Evolutionary conservation across 2,797 vertebrate species (phyloP).

Genomic region (Scleropages formosus): DNA sequence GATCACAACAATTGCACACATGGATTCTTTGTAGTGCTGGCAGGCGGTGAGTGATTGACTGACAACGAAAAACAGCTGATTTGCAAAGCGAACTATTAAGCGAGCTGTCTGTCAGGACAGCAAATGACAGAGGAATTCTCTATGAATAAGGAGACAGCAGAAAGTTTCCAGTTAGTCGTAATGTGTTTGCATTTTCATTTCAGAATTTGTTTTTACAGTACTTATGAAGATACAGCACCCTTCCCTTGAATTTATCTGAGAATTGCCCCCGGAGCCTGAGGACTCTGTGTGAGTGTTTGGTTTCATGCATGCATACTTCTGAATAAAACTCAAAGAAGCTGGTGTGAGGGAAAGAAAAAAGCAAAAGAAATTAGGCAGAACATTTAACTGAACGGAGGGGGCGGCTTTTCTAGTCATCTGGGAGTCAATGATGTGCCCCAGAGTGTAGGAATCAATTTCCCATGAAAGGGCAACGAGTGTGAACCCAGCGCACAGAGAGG

Average conservation of each 20-base stretch:
- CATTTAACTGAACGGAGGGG: not conserved
- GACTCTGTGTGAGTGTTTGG: constrained; percentile 28
- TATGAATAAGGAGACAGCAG: not conserved
- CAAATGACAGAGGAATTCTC: constrained; percentile 3
- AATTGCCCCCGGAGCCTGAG: not conserved
- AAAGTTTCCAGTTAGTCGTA: not conserved
- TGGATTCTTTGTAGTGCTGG: constrained; percentile 13
- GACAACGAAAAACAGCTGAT: too few relatives aligned
- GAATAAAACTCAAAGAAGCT: constrained; percentile 19
- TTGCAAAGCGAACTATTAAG: too few relatives aligned
- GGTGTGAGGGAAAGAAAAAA: not conserved
- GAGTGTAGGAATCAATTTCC: constrained; percentile 5
- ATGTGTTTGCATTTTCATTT: not conserved
- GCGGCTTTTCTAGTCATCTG: constrained; percentile 1
- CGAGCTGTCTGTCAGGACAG: not conserved
- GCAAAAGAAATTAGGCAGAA: not conserved
- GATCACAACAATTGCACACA: not conserved
- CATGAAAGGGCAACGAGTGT: not conserved
- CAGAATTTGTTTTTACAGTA: not conserved
- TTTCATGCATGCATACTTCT: constrained; percentile 17
- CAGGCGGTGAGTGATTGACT: not conserved
- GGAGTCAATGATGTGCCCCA: not conserved
- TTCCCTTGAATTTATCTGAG: not conserved
- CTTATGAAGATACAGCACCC: not conserved
- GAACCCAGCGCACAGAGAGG: not conserved